phyloP scores from a whole-genome alignment of 1,140 invertebrate species.

The Harpegnathos saltator region DNA sequence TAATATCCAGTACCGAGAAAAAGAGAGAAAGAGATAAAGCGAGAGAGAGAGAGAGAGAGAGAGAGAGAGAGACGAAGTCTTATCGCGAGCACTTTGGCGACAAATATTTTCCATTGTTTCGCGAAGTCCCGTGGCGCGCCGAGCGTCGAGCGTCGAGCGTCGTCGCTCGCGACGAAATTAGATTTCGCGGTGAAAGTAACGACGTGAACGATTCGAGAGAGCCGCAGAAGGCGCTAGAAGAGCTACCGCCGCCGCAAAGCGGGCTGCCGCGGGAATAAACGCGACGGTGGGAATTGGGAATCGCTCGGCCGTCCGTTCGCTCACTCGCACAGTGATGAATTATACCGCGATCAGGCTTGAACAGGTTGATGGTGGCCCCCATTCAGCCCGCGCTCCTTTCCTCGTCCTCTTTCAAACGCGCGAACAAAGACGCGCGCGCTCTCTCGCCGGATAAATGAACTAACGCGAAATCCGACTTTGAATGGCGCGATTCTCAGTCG shows the following conservation, averaged over 20 bases:
- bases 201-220: slow-evolving; percentile 20
- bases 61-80: no score
- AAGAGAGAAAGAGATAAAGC: no score
- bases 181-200: slow-evolving; percentile 9
- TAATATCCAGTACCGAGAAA: no score
- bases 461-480: slow-evolving; percentile 33
- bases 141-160: no score
- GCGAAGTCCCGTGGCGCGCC: no score
- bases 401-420: slow-evolving; percentile 44
- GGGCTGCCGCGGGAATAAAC: neutral
- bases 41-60: no score
- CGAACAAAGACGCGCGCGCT: slow-evolving; percentile 27
- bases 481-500: neutral
- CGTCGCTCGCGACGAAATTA: slow-evolving; percentile 10
- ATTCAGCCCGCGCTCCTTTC: slow-evolving; percentile 19
- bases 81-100: no score
- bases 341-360: slow-evolving; percentile 18
- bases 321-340: slow-evolving; percentile 27
- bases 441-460: slow-evolving; percentile 20
- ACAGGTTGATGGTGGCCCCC: slow-evolving; percentile 20
- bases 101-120: no score
- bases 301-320: slow-evolving; percentile 27
- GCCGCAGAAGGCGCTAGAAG: slow-evolving; percentile 4
- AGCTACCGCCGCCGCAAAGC: neutral
- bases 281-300: slow-evolving; percentile 9